Base-by-base conservation (phyloP, 2,113 vertebrate genomes). In the Panthera leo region DNA sequence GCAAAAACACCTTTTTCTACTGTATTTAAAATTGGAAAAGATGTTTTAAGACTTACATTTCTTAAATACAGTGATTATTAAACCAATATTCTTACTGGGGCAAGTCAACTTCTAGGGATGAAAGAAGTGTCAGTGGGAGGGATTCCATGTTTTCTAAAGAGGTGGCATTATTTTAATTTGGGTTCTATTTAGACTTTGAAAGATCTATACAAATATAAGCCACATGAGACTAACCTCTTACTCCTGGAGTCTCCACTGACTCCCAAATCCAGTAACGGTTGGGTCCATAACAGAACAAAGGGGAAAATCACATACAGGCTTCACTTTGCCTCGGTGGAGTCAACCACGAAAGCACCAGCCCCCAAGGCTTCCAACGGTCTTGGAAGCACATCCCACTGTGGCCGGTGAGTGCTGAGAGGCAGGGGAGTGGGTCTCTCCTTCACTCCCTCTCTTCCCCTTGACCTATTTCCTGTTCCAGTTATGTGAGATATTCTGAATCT, bases 401-500 rank as follows among this genome's bases (percentile, higher is more conserved):
- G 31, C 80, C 27, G 5, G 1, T 23, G 25, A 39, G 23, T 4
- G 3, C 7, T 23, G 89, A 94, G 78, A 85, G 67, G 34, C 13
- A n/a, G 68, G 5, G 11, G 11, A 14, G 9, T 14, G 25, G 70
- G 12, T 45, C 55, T 89, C 39, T 75, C 55, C 58, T 39, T 65
- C 53, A 34, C 23, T 92, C 89, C 31, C 73, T 55, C 23, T 94
- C 42, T 94, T 95, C 42, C 34, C 23, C 51, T 34, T 3, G 78
- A 75, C 51, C 89, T 98, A 98, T 96, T 99, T 99, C 96, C 97
- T 99, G 42, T 98, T 98, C 98, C 99, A 99, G 21, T 98, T 99
- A 73, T 99, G 98, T 19, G 99, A 99, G 98, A 99, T 99, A 94
- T 98, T 96, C 95, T 99, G 99, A 70, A 99, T 99, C 97, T 99